These are phyloP conservation scores for Leptosomus discolor DNA, from an alignment of 2,113 vertebrate genomes.

Conservation along the genomic window DNA sequence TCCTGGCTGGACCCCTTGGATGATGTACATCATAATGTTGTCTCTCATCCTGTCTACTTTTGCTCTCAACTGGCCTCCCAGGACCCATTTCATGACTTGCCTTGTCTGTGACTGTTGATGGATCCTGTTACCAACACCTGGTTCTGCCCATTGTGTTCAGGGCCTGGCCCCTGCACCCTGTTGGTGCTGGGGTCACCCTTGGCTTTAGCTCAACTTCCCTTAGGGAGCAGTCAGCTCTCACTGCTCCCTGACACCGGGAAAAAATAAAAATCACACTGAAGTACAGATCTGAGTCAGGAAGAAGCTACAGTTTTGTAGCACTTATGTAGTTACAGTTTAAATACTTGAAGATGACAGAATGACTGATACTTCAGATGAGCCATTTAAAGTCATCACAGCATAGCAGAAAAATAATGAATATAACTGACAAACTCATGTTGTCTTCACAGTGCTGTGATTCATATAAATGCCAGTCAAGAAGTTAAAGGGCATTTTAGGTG, in stretches of 20 bases:
- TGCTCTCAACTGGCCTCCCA: not conserved
- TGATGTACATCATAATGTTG: not conserved
- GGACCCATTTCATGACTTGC: not conserved
- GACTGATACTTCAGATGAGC: not conserved
- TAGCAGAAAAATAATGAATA: not conserved
- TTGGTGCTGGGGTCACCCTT: not conserved
- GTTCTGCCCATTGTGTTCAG: accelerated
- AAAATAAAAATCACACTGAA: not conserved
- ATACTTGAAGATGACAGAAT: not conserved
- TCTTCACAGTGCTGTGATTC: not conserved
- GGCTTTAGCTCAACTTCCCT: not conserved
- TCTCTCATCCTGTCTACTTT: not conserved
- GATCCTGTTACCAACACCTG: too few relatives aligned
- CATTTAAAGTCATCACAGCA: not conserved
- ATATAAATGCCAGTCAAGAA: not conserved
- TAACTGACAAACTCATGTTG: not conserved
- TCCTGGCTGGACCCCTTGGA: not conserved
- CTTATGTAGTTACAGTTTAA: not conserved
- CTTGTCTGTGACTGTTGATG: not conserved
- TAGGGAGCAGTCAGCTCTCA: accelerated
- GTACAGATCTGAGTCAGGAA: not conserved
- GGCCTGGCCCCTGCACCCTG: not conserved
- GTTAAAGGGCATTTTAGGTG: not conserved
- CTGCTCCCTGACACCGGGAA: not conserved
- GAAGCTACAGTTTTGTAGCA: not conserved